Conservation (phyloP, 1,140 invertebrate genomes). For the Platorchestia sp. region DNA sequence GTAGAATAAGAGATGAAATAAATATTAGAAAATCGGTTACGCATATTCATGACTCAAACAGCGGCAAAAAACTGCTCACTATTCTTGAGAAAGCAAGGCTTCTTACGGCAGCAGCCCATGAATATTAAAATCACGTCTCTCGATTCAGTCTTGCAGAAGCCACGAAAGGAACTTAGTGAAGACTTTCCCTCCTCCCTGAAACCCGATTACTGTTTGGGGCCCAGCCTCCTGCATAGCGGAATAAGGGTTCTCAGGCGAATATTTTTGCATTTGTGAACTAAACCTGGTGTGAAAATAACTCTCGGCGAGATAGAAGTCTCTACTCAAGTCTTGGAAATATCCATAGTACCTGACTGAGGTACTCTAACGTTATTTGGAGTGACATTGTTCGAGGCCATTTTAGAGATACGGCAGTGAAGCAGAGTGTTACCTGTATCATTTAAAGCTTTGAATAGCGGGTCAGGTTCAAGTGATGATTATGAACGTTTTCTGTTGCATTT, state of each 20-base stretch:
- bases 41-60: neutral
- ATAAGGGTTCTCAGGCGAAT: neutral
- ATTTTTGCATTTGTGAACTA: neutral
- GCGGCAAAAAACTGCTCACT: neutral
- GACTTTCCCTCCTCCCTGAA: conserved; percentile 15
- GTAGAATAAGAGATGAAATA: neutral
- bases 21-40: neutral
- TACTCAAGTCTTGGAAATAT: neutral
- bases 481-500: too few relatives aligned
- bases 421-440: too few relatives aligned
- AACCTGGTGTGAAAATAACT: neutral
- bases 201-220: conserved; percentile 11
- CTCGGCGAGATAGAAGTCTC: neutral
- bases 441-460: too few relatives aligned
- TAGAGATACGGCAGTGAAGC: too few relatives aligned
- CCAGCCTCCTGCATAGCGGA: neutral
- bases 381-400: too few relatives aligned
- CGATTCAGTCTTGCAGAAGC: conserved; percentile 44
- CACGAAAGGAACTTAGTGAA: conserved; percentile 33
- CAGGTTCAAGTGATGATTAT: too few relatives aligned
- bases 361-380: too few relatives aligned
- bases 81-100: conserved; percentile 2
- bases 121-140: conserved; percentile 47
- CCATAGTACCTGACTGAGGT: neutral
- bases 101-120: conserved; percentile 19